Evolutionary conservation across 64 coral and sea anemone species (phyloP).

Genomic region (Hydrozoanthus tunicans): DNA sequence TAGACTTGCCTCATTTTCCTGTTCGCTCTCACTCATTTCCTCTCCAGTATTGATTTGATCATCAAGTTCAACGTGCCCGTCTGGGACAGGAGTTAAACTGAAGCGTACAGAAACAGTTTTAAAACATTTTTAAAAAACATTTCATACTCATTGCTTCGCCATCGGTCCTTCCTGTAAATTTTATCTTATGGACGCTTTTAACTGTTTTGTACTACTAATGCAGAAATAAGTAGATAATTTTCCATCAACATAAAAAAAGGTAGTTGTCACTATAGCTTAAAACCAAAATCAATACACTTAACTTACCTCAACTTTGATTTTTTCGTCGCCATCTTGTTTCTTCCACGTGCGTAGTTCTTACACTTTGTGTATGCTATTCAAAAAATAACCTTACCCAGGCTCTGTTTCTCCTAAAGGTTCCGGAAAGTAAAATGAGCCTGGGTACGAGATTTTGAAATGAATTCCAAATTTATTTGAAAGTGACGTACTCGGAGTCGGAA

Average conservation of each 20-base stretch:
- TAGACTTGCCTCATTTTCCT: conserved; percentile 33
- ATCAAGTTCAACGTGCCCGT: conserved; percentile 39
- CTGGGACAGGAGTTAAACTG: conserved; percentile 28
- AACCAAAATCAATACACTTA: background rate
- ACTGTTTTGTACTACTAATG: background rate
- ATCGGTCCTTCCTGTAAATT: background rate
- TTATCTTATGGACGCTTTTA: background rate
- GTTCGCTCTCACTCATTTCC: conserved; percentile 1
- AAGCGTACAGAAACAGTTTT: background rate
- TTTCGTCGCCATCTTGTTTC: conserved; percentile 36
- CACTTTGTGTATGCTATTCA: conserved; percentile 43
- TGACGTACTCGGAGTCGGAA: background rate
- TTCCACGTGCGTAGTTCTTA: background rate
- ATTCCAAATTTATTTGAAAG: background rate
- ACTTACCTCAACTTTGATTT: conserved; percentile 9
- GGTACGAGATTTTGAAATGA: too few species aligned
- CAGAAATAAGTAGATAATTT: background rate
- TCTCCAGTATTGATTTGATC: background rate
- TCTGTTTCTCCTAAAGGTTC: too few species aligned
- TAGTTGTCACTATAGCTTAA: too few species aligned
- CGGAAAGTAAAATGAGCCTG: too few species aligned
- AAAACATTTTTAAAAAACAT: background rate
- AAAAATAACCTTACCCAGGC: background rate
- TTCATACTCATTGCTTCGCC: too few species aligned
- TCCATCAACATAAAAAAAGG: background rate